Evolutionary conservation across 2,888 invertebrate species (phyloP), one percentile per base, ranked within the genome.

Genomic region (Acleris sparsana): DNA sequence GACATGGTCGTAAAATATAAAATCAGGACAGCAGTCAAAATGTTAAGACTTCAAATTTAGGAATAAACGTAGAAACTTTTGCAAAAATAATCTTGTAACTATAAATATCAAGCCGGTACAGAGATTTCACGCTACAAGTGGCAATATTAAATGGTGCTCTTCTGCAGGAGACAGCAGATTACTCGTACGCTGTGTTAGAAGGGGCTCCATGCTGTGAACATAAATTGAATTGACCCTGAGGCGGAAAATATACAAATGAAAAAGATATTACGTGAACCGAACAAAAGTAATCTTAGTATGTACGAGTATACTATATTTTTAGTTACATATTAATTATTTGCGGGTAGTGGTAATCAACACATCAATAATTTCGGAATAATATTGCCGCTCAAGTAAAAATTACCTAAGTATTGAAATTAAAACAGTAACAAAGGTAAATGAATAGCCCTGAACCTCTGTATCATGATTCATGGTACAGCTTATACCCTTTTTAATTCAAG

Each of bases 401-500:
- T 44, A 44, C 16, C n/a, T n/a, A n/a, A n/a, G 44, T 44, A 44
- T 44, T 44, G 5, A n/a, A 13, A 3, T 7, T 44, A 16, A 43
- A 18, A 49, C 2, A 9, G 9, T 33, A 33, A 58, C 46, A 58
- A 58, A 29, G n/a, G 39, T n/a, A 51, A 39, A 59, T 51, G 39
- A 49, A 51, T 59, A 39, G 22, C 59, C 39, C 20, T 39, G 43
- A 39, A 51, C 43, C 39, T 58, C 3, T 33, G 49, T 59, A 39
- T 43, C 51, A 59, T 33, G 39, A 22, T 33, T 43, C 51, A 59
- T 33, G 39, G 43, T 33, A 25, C 16, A 33, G 33, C 33, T 33
- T 33, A 46, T 22, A 56, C 63, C 51, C 63, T 63, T 51, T 63
- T 53, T 52, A 51, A 62, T 55, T 63, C 25, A 29, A 63, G 56